Percentiles rank a stretch among this genome's conserved stretches.
Conservation (phyloP, 2,797 vertebrate species). For the Myiotriccus ornatus region DNA sequence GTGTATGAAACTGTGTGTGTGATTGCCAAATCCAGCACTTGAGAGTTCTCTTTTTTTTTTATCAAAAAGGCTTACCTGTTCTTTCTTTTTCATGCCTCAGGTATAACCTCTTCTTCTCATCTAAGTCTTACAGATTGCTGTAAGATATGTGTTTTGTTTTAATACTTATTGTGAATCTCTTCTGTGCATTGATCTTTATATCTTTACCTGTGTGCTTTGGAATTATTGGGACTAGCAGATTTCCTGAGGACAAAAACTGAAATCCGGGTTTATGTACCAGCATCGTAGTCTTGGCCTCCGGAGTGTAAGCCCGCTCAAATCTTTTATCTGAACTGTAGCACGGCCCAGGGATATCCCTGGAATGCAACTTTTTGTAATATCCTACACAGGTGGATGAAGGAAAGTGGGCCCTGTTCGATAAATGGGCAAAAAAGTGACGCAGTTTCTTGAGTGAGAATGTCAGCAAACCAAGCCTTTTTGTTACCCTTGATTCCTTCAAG, state of each 20-base stretch:
- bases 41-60: background rate
- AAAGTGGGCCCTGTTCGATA: background rate
- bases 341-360: background rate
- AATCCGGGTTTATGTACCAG: background rate
- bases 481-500: background rate
- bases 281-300: background rate
- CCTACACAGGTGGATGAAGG: background rate
- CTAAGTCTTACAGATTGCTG: slow-evolving; percentile 41
- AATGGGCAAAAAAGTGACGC: accelerated
- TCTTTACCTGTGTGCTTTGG: background rate
- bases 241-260: slow-evolving; percentile 34
- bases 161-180: slow-evolving; percentile 33
- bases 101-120: slow-evolving; percentile 30
- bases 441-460: background rate
- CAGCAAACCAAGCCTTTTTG: background rate
- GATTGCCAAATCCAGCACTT: background rate
- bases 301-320: background rate
- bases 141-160: slow-evolving; percentile 47
- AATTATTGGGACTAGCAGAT: slow-evolving; percentile 30
- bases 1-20: background rate
- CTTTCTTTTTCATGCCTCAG: slow-evolving; percentile 39
- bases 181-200: slow-evolving; percentile 52
- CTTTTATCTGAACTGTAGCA: background rate
- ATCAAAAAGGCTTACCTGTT: background rate
- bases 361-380: background rate